These are phyloP conservation scores for Trochalopteron elliotii DNA, from an alignment of 2,113 vertebrate genomes.

Conservation along the genomic window DNA sequence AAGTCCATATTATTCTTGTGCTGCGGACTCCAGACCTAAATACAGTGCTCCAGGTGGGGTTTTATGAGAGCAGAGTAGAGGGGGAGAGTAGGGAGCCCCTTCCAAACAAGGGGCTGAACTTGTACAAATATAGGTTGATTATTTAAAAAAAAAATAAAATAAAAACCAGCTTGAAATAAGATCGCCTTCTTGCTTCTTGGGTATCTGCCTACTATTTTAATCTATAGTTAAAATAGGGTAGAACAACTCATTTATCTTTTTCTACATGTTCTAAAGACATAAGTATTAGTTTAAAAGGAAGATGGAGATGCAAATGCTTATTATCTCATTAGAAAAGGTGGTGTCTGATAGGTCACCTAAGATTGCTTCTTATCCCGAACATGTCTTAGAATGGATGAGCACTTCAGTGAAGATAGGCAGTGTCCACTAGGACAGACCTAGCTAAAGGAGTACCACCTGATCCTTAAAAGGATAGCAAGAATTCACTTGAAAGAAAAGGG, in stretches of 20 bases:
- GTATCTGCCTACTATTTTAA: neutral
- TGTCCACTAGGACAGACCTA: neutral
- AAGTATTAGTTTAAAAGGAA: neutral
- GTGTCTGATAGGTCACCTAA: neutral
- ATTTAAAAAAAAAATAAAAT: neutral
- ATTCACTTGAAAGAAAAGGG: neutral
- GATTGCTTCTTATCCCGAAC: neutral
- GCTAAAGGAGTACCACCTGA: neutral
- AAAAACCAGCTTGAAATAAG: neutral
- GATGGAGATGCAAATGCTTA: neutral
- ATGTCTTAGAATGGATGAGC: neutral
- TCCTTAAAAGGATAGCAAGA: neutral
- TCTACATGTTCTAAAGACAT: neutral
- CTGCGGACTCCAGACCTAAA: too few species aligned
- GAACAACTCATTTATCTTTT: neutral
- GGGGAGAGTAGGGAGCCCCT: neutral
- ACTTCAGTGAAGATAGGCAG: neutral
- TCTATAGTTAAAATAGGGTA: neutral
- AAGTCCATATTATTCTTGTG: too few species aligned
- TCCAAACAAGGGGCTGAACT: neutral
- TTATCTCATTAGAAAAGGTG: neutral
- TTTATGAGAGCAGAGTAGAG: too few species aligned
- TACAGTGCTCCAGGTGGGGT: too few species aligned
- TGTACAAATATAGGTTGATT: neutral
- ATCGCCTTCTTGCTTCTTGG: neutral